Conservation (phyloP, 2,888 invertebrate genomes). For the Troides oblongomaculatus region DNA sequence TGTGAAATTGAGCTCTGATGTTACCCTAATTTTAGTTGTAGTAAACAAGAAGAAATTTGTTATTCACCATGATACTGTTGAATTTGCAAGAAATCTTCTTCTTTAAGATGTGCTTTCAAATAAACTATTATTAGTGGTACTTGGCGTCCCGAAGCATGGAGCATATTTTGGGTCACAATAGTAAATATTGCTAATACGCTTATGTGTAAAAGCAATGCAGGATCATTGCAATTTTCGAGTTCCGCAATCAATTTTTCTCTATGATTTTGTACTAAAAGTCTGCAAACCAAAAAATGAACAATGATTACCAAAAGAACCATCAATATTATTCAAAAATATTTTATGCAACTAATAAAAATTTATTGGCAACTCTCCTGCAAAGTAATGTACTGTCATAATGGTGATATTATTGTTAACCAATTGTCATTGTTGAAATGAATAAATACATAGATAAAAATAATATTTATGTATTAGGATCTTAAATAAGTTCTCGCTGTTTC, state of each 20-base stretch:
- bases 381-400: too few relatives aligned
- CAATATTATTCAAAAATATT: too few relatives aligned
- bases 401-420: too few relatives aligned
- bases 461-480: too few relatives aligned
- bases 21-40: neutral
- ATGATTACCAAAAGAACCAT: neutral
- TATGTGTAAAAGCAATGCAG: constrained; percentile 89
- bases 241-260: constrained; percentile 90
- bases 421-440: too few relatives aligned
- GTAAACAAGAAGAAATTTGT: neutral
- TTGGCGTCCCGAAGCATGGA: constrained; percentile 96
- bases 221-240: constrained; percentile 86
- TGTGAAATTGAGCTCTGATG: too few relatives aligned
- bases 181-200: constrained; percentile 89
- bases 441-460: too few relatives aligned
- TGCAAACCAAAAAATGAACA: constrained; percentile 50
- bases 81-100: constrained; percentile 83
- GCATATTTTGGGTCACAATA: constrained; percentile 87
- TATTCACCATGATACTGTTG: constrained; percentile 87
- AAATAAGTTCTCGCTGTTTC: too few relatives aligned
- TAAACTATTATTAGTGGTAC: constrained; percentile 89
- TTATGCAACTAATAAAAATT: too few relatives aligned
- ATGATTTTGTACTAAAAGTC: constrained; percentile 87
- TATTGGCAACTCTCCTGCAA: too few relatives aligned
- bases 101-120: constrained; percentile 84